A percentile compares a stretch with the other conserved stretches of the same genome.
These are phyloP conservation scores for Catocala sponsa DNA, from an alignment of 2,888 invertebrate genomes.

Conservation along the genomic window DNA sequence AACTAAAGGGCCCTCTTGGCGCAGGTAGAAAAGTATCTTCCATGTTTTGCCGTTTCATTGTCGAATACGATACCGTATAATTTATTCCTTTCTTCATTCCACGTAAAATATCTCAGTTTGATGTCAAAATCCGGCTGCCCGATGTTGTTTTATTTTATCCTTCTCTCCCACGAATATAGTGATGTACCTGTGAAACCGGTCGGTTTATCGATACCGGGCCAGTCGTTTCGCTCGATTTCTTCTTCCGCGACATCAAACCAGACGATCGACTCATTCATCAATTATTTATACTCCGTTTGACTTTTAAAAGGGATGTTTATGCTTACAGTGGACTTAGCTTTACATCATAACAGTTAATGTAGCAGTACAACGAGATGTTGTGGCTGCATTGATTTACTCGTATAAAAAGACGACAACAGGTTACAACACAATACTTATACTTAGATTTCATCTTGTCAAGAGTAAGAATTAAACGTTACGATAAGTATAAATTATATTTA, in stretches of 20 bases:
- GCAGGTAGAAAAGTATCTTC: conserved; percentile 64
- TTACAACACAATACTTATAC: too few relatives aligned
- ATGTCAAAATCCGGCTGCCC: conserved; percentile 43
- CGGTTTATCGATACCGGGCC: conserved; percentile 65
- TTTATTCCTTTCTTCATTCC: conserved; percentile 65
- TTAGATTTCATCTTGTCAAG: not conserved
- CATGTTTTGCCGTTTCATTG: conserved; percentile 67
- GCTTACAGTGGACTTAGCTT: conserved; percentile 44
- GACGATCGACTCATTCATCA: conserved; percentile 68
- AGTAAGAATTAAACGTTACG: not conserved
- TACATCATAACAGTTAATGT: conserved; percentile 63
- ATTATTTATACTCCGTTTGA: conserved; percentile 73
- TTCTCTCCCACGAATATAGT: conserved; percentile 70
- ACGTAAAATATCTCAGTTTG: conserved; percentile 59
- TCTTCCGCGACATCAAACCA: conserved; percentile 70
- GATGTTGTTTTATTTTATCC: conserved; percentile 58
- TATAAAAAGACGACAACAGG: not conserved
- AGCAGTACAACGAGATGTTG: conserved; percentile 43
- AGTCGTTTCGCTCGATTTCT: conserved; percentile 73
- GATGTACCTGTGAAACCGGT: conserved; percentile 64
- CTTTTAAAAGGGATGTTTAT: conserved; percentile 64
- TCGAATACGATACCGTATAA: conserved; percentile 59
- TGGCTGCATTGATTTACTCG: conserved; percentile 14
- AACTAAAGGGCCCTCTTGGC: conserved; percentile 57
- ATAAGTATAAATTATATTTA: conserved; percentile 50